These are phyloP conservation scores for Brachylomia viminalis DNA, from an alignment of 2,888 invertebrate genomes.

Conservation along the genomic window DNA sequence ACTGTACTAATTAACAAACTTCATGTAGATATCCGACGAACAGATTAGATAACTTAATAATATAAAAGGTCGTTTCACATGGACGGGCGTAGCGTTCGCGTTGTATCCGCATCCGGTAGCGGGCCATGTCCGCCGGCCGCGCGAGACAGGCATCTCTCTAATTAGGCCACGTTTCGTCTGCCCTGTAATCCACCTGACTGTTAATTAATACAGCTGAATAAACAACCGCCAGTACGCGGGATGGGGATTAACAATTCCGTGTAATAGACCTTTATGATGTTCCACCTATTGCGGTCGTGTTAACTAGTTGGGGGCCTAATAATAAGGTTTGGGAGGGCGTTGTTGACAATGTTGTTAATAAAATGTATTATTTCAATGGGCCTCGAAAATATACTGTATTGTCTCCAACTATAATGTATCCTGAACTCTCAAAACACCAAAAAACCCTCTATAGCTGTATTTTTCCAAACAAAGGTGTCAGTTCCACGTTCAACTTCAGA, in stretches of 20 bases:
- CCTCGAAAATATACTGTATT: not conserved
- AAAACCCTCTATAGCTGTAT: not conserved
- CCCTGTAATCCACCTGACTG: constrained; percentile 78
- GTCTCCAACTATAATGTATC: not conserved
- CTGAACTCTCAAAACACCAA: not conserved
- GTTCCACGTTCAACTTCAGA: not conserved
- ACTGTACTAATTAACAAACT: constrained; percentile 35
- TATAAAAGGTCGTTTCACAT: constrained; percentile 49
- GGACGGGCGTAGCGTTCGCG: constrained; percentile 35
- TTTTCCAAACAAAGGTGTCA: constrained; percentile 1
- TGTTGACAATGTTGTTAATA: constrained; percentile 27
- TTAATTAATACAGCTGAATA: constrained; percentile 78
- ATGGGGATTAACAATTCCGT: constrained; percentile 70
- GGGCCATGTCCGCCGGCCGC: constrained; percentile 53
- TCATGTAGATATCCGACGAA: constrained; percentile 39
- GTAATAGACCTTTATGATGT: constrained; percentile 66
- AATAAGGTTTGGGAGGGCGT: constrained; percentile 30
- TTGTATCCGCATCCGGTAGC: constrained; percentile 57
- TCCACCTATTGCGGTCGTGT: constrained; percentile 57
- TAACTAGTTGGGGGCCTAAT: constrained; percentile 50
- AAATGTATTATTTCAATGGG: constrained; percentile 16
- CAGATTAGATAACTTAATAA: constrained; percentile 59
- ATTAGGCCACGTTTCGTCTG: constrained; percentile 78
- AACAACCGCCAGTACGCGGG: constrained; percentile 70
- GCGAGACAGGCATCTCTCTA: constrained; percentile 72